Evolutionary conservation across 2,888 invertebrate genomes (phyloP).

Genomic region (Crepidodera aurea): DNA sequence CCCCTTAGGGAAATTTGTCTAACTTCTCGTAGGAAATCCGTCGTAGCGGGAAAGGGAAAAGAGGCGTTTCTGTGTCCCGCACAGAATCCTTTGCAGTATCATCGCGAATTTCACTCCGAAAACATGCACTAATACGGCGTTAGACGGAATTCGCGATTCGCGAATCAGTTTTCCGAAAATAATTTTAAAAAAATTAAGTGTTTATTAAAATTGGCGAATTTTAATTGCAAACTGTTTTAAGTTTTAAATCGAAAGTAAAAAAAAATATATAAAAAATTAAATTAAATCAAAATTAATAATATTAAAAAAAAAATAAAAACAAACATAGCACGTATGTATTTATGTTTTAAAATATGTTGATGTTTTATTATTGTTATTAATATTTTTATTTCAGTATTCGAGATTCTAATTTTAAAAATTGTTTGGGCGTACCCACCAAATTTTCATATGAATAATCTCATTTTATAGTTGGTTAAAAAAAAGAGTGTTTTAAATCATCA

Average conservation of each 20-base stretch:
- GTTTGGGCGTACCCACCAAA: too few relatives aligned
- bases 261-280: too few relatives aligned
- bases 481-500: too few relatives aligned
- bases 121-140: slow-evolving; percentile 39
- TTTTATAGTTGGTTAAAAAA: too few relatives aligned
- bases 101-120: slow-evolving; percentile 51
- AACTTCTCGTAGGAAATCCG: slow-evolving; percentile 16
- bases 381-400: too few relatives aligned
- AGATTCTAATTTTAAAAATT: too few relatives aligned
- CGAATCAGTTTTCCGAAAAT: slow-evolving; percentile 7
- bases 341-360: too few relatives aligned
- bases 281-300: neutral
- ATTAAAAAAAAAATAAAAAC: neutral
- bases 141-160: neutral
- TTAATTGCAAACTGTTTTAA: neutral
- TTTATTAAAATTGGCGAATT: neutral
- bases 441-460: too few relatives aligned
- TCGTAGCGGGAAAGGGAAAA: slow-evolving; percentile 18
- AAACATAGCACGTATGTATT: too few relatives aligned
- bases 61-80: slow-evolving; percentile 43
- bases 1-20: neutral
- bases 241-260: neutral
- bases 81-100: slow-evolving; percentile 58
- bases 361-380: too few relatives aligned
- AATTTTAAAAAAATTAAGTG: neutral